Percentiles rank a stretch among this genome's conserved stretches.
Conservation (phyloP, 2,113 vertebrate species). For the Riparia riparia region DNA sequence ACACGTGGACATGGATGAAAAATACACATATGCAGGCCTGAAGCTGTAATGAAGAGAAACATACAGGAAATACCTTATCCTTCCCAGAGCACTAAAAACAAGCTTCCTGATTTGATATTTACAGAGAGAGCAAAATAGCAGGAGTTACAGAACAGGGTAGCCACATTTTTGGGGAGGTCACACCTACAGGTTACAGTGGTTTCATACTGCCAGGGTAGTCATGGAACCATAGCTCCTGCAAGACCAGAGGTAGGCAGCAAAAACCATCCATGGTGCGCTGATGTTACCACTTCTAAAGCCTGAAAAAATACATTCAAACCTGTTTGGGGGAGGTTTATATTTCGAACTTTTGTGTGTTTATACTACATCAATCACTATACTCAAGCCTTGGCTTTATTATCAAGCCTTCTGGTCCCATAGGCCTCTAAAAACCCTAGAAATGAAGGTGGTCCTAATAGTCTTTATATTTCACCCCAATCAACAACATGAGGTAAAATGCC, state of each 20-base stretch:
- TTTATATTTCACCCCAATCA: not conserved
- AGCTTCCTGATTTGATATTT: not conserved
- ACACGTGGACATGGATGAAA: not conserved
- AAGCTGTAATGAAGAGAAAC: not conserved
- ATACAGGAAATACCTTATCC: not conserved
- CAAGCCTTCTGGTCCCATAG: not conserved
- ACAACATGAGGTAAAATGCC: not conserved
- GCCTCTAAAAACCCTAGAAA: not conserved
- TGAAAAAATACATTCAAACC: not conserved
- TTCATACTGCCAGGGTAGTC: not conserved
- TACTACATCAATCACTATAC: not conserved
- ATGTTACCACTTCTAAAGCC: not conserved
- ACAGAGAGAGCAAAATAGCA: not conserved
- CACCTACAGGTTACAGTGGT: not conserved
- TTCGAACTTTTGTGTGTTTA: not conserved
- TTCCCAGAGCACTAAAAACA: not conserved
- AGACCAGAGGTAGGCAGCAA: not conserved
- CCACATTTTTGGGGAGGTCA: not conserved
- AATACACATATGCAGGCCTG: not conserved
- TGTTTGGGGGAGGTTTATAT: not conserved
- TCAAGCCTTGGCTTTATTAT: not conserved
- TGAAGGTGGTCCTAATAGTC: fast-evolving
- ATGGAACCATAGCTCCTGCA: not conserved
- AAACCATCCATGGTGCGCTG: not conserved
- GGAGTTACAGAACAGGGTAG: not conserved